These are phyloP conservation scores for Carollia perspicillata DNA, from an alignment of 2,113 vertebrate species.

Conservation along the genomic window DNA sequence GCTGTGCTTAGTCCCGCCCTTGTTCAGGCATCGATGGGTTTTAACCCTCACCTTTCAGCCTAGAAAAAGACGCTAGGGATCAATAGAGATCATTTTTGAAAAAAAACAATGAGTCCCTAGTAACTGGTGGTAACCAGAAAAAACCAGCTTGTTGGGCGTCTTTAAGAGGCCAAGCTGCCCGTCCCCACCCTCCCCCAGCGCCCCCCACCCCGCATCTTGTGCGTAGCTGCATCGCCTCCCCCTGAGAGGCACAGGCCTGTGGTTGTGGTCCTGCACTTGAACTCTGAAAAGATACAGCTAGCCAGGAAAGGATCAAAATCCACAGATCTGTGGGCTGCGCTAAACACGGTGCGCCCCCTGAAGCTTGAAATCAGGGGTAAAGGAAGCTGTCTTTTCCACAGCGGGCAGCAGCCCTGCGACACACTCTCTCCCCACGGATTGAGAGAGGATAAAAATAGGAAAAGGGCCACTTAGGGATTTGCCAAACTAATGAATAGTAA, in stretches of 20 bases:
- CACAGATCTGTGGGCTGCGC: not conserved
- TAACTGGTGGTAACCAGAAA: not conserved
- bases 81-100: not conserved
- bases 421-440: not conserved
- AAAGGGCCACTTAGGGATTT: constrained; percentile 19
- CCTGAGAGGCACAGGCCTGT: rapidly evolving
- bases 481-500: constrained; percentile 54
- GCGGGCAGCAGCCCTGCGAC: not conserved
- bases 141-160: not conserved
- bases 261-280: not conserved
- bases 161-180: not conserved
- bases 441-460: constrained; percentile 63
- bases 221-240: rapidly evolving
- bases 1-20: not conserved
- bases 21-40: not conserved
- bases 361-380: constrained; percentile 38
- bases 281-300: not conserved
- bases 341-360: not conserved
- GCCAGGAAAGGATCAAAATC: not conserved
- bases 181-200: too few relatives aligned
- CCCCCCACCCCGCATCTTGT: rapidly evolving
- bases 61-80: not conserved
- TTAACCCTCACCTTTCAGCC: not conserved
- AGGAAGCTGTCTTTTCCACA: not conserved
- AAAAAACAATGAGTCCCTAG: not conserved